Conservation (phyloP, 2,888 invertebrate genomes). For the Bellardia pandia region DNA sequence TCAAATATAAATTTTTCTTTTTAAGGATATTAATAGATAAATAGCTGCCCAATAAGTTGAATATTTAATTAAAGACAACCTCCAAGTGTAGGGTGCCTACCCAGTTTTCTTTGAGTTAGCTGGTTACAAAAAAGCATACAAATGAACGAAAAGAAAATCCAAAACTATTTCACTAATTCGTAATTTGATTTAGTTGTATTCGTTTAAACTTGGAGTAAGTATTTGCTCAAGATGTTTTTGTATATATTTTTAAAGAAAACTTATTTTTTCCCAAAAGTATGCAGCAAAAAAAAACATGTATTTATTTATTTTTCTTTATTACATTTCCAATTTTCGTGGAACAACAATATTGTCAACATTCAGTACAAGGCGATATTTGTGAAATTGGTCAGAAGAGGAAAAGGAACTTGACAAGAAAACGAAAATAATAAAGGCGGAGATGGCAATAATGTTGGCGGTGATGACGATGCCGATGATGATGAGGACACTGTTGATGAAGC, state of each 20-base stretch:
- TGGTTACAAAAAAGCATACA: constrained; percentile 25
- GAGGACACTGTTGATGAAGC: constrained; percentile 69
- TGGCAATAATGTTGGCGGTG: constrained; percentile 34
- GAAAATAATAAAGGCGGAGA: constrained; percentile 40
- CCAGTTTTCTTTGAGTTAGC: constrained; percentile 29
- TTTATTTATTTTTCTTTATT: constrained; percentile 15
- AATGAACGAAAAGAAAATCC: constrained; percentile 3
- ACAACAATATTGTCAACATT: constrained; percentile 43
- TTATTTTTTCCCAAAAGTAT: constrained; percentile 31
- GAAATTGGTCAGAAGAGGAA: constrained; percentile 31
- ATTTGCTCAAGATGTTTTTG: constrained; percentile 59
- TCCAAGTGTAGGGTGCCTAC: background rate
- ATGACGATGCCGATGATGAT: constrained; percentile 25
- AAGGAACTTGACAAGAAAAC: background rate
- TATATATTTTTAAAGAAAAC: constrained; percentile 36
- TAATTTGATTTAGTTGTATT: constrained; percentile 70
- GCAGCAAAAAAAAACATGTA: background rate
- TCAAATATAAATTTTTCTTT: too few relatives aligned
- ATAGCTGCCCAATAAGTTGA: background rate
- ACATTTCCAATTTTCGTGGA: background rate
- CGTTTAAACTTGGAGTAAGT: constrained; percentile 55
- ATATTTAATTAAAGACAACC: background rate
- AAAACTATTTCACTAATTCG: constrained; percentile 69
- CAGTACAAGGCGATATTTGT: constrained; percentile 25
- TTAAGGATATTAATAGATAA: too few relatives aligned